A percentile compares a stretch with the other conserved stretches of the same genome.
Conservation (phyloP, 2,888 invertebrate genomes). For the Maniola hyperantus region DNA sequence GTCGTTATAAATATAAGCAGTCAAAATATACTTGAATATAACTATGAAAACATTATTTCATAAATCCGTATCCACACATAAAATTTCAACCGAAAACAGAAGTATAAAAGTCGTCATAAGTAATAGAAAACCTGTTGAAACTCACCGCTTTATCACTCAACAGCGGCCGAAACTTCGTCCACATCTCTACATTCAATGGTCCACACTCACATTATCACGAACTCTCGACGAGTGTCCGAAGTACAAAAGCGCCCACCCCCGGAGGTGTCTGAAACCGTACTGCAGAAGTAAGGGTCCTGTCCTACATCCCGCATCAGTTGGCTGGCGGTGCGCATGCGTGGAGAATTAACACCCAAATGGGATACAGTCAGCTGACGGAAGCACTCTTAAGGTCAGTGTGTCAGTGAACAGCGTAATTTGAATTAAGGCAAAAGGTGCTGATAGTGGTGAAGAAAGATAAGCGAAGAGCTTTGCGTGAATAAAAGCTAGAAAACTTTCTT, state of each 20-base stretch:
- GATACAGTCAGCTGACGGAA: conserved; percentile 70
- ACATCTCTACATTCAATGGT: conserved; percentile 9
- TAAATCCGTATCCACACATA: background rate
- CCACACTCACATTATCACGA: conserved; percentile 17
- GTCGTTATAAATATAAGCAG: too few species aligned
- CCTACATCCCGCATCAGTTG: conserved; percentile 63
- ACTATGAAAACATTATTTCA: too few species aligned
- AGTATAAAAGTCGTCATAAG: conserved; percentile 8
- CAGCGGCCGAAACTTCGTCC: conserved; percentile 16
- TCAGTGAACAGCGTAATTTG: conserved; percentile 48
- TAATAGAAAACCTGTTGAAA: conserved; percentile 29
- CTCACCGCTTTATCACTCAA: conserved; percentile 28
- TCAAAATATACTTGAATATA: too few species aligned
- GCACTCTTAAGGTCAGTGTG: conserved; percentile 75
- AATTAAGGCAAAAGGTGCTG: conserved; percentile 16
- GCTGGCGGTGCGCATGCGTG: conserved; percentile 60
- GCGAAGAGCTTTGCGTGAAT: background rate
- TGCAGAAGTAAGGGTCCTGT: conserved; percentile 58
- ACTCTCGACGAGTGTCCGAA: conserved; percentile 12
- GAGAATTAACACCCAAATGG: conserved; percentile 47
- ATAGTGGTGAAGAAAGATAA: background rate
- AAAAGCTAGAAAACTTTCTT: background rate
- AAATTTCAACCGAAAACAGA: background rate
- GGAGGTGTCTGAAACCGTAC: conserved; percentile 52
- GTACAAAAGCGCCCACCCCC: conserved; percentile 47